Evolutionary conservation across 2,113 vertebrate species (phyloP).

Genomic region (Laterallus jamaicensis): DNA sequence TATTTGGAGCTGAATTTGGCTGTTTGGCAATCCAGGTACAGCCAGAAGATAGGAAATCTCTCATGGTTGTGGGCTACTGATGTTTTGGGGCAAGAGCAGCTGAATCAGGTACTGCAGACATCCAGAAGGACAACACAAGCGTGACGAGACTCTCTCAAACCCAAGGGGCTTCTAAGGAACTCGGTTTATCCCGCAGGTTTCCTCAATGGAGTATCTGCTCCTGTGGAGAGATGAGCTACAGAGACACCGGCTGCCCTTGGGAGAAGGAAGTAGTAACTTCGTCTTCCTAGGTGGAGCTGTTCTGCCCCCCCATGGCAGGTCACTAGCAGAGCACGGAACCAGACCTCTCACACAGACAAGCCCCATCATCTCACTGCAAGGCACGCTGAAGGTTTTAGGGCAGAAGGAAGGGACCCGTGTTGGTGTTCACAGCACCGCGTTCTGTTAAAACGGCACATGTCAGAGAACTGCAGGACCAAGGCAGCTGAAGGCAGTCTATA

Average conservation of each 20-base stretch:
- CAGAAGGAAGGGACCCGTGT: background rate
- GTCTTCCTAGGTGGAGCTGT: constrained; percentile 33
- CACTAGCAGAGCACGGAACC: constrained; percentile 16
- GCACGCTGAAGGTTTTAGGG: background rate
- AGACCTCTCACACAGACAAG: background rate
- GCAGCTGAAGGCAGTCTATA: background rate
- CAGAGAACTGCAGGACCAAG: background rate
- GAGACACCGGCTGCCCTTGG: background rate
- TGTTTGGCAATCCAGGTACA: background rate
- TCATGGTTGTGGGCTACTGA: background rate
- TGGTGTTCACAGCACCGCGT: background rate
- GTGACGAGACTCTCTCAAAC: background rate
- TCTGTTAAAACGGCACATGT: background rate
- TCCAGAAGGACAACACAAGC: background rate
- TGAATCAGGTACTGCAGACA: background rate
- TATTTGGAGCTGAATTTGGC: background rate
- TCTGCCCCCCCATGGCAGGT: constrained; percentile 64
- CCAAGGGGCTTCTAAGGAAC: background rate
- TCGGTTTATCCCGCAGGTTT: background rate
- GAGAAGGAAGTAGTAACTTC: background rate
- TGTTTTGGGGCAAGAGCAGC: background rate
- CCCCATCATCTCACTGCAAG: background rate
- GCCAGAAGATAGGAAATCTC: background rate
- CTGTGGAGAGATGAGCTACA: background rate
- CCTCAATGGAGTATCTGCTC: background rate